Evolutionary conservation across 2,113 vertebrate species (phyloP).

Genomic region (Neofelis nebulosa): DNA sequence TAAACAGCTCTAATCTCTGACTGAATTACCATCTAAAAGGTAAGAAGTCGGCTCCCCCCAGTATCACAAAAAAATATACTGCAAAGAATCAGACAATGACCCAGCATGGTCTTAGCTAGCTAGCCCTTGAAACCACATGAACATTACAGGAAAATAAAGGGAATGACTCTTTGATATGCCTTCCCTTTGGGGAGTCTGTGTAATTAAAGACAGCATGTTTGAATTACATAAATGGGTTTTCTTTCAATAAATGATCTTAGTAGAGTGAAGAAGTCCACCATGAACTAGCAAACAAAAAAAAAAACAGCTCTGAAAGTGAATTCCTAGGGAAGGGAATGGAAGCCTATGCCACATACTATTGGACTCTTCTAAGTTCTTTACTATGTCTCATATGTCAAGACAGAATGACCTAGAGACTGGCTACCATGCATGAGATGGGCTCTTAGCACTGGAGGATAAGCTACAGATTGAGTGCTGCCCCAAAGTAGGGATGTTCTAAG

Average conservation of each 20-base stretch:
- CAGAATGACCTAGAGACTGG: neutral
- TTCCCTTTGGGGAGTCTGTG: neutral
- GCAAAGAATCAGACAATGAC: neutral
- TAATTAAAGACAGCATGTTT: neutral
- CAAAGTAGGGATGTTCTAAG: neutral
- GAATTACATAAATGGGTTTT: neutral
- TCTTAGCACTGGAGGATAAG: neutral
- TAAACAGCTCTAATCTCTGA: neutral
- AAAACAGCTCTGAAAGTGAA: neutral
- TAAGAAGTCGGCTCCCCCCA: neutral
- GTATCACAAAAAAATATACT: neutral
- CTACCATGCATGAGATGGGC: neutral
- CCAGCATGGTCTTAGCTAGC: neutral
- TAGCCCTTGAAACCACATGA: neutral
- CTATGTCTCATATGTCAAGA: neutral
- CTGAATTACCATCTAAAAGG: neutral
- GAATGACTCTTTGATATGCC: neutral
- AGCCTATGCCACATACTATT: neutral
- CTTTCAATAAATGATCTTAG: neutral
- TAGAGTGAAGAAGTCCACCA: neutral
- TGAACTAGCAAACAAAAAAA: neutral
- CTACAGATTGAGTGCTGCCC: neutral
- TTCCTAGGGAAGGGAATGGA: neutral
- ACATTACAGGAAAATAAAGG: neutral
- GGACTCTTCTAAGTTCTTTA: neutral